These are phyloP conservation scores for Mesopsocus fuscifrons DNA, from an alignment of 2,888 invertebrate genomes.

Conservation along the genomic window DNA sequence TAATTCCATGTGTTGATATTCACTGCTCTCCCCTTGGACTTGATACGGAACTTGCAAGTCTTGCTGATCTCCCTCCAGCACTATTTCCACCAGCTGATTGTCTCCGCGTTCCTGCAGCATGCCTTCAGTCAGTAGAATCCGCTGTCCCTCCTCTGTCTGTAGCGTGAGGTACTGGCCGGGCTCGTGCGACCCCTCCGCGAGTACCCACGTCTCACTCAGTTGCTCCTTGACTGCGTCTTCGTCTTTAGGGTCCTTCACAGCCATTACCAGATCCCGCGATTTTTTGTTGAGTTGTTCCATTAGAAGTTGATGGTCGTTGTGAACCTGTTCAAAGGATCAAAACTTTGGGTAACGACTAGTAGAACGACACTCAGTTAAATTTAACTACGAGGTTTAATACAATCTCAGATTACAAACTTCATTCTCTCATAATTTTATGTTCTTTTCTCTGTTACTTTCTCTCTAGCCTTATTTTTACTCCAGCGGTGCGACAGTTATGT, in stretches of 20 bases:
- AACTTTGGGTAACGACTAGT: background rate
- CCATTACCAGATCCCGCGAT: conserved; percentile 16
- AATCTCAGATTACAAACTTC: background rate
- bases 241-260: conserved; percentile 9
- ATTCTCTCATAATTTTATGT: too few species aligned
- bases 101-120: conserved; percentile 6
- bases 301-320: conserved; percentile 14
- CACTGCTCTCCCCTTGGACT: too few species aligned
- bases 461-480: too few species aligned
- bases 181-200: background rate
- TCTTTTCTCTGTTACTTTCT: too few species aligned
- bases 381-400: background rate
- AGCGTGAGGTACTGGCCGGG: background rate
- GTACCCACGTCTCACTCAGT: conserved; percentile 9
- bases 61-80: background rate
- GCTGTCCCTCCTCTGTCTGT: conserved; percentile 7
- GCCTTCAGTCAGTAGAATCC: conserved; percentile 10
- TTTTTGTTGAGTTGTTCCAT: conserved; percentile 10
- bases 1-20: too few species aligned
- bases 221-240: background rate
- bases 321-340: conserved; percentile 4
- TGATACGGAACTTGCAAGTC: too few species aligned
- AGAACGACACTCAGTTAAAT: background rate
- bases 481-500: too few species aligned
- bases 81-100: conserved; percentile 1